Percentiles rank a stretch among this genome's conserved stretches.
phyloP scores from a whole-genome alignment of 2,113 vertebrate species.

The Hemibagrus wyckioides region DNA sequence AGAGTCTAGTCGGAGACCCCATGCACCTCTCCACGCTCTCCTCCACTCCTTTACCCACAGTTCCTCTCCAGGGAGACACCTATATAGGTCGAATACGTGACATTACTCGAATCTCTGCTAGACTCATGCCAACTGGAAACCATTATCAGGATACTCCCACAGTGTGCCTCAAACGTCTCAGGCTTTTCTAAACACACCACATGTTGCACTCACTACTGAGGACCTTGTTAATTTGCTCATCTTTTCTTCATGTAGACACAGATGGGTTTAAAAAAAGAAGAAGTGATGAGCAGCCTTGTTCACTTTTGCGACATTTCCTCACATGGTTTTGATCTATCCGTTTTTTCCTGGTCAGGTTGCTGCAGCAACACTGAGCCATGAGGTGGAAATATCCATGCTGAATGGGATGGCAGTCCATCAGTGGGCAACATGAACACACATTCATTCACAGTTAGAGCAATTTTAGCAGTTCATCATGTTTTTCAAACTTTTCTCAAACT shows the following conservation, averaged over 20 bases:
- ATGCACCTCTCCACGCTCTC: conserved; percentile 55
- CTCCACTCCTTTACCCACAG: conserved; percentile 39
- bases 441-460: neutral
- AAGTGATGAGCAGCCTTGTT: neutral
- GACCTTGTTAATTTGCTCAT: conserved; percentile 41
- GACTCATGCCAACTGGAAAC: conserved; percentile 1
- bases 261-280: neutral
- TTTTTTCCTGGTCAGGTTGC: neutral
- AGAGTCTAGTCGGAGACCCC: conserved; percentile 9
- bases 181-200: neutral
- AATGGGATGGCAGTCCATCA: neutral
- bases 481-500: neutral
- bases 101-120: conserved; percentile 18
- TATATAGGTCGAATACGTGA: conserved; percentile 38
- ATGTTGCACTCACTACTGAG: conserved; percentile 26
- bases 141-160: conserved; percentile 15
- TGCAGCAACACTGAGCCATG: neutral
- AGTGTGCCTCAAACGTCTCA: neutral
- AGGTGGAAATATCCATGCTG: neutral
- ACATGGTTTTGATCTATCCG: neutral
- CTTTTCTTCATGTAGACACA: conserved; percentile 38
- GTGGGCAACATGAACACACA: neutral
- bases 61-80: conserved; percentile 7
- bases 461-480: neutral
- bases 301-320: neutral